Base-by-base conservation (phyloP, 1,140 invertebrate species). In the Neodiprion pinetum region DNA sequence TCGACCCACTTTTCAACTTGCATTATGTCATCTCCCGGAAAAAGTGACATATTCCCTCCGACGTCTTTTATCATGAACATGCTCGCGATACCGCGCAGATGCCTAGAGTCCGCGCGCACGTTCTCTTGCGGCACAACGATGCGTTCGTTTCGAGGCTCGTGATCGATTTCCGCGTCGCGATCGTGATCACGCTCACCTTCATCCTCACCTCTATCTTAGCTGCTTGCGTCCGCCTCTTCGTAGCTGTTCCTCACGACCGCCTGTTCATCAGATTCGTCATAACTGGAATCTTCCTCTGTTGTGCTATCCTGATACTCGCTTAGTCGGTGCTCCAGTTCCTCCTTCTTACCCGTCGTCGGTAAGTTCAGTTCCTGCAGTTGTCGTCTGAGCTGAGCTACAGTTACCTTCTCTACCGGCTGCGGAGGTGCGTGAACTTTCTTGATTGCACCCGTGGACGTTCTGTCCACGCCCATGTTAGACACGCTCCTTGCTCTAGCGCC, bases 1-100 rank as follows among this genome's bases (percentile, higher is more conserved):
- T 23, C 0, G 0, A 79, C 67, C 75, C 77, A 80, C 17, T 48
- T 76, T 48, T 74, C 69, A 23, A 80, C 71, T 11, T 53, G 50
- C 73, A 71, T 72, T 17, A 4, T 53, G 12, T 48, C 28, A 65
- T 77, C 73, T 10, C 76, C 76, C 10, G 67, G 50, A 61, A 78
- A 78, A 48, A 49, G 61, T 5, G 47, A 12, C 8, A 77, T 65
- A 67, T 47, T 67, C 14, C 17, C 72, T 72, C 74, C 77, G 53
- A 78, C 68, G 53, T 78, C 77, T 7, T 65, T 69, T 12, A 72
- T 72, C 7, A 1, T 72, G 40, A 72, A 61, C 53, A 61, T 21
- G 14, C 50, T 72, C n/a, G 17, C 71, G 48, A 40, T 72, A 66
- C 66, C 23, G 40, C 23, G n/a, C 14, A 17, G 49, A 12, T 1